Base-by-base conservation (phyloP, 2,113 vertebrate genomes). In the Burhinus oedicnemus region DNA sequence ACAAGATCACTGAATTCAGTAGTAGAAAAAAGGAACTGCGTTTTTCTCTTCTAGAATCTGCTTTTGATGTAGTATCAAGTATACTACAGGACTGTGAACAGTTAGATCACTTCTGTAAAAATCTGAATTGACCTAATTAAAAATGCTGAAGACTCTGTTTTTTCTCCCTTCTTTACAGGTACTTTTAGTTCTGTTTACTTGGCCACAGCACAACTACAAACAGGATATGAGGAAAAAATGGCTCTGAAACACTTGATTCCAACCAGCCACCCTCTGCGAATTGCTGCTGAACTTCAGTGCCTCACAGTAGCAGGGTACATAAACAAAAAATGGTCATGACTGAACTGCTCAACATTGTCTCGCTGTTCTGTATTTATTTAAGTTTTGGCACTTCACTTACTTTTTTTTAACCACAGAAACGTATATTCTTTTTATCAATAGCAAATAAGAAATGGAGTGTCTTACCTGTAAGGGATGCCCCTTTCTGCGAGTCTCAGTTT, bases 141-240 rank as follows among this genome's bases (percentile, higher is more conserved):
- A 92, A 69, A 91, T 93, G 60, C 57, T 96, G 64, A 96, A 94
- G 91, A 80, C 51, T 54, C 4, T 71, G 71, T 40, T 83, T 89
- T 91, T 91, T 80, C 15, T 93, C 62, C 81, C 58, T 94, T 78
- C 88, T 93, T 96, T 69, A 89, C 85, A 99, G 99, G 99, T 88
- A 99, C 99, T 11, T 99, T 99, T 97, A 99, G 99, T 98, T 99
- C 99, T 11, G 99, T 99, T 89, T 99, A 99, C 97, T 98, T 99
- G 96, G 99, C 99, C 38, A 99, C 99, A 95, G 99, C 98, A 62
- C 98, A 98, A 79, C 96, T 99, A 96, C 98, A 94, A 49, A 97
- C 98, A 70, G 99, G 99, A 77, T 95, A 38, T 15, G 99, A 98
- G 96, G 98, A 99, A 91, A 99, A 98, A 98, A 99, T 99, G 98